A percentile compares a stretch with the other conserved stretches of the same genome.
Evolutionary conservation across 2,797 vertebrate species (phyloP).

Genomic region (Catharus ustulatus): DNA sequence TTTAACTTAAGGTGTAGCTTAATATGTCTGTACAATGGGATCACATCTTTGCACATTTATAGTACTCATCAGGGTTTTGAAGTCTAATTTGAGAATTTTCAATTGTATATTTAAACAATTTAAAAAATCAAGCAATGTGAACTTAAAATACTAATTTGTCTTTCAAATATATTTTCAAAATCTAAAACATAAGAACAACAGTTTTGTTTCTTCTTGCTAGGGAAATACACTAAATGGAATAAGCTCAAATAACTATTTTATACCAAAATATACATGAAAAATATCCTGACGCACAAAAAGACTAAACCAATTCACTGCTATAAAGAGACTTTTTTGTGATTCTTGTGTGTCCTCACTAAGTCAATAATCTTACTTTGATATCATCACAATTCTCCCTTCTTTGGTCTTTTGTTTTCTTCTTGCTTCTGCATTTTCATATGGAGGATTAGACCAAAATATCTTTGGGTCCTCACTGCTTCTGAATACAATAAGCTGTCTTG

Average conservation of each 20-base stretch:
- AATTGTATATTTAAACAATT: neutral
- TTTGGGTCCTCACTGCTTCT: neutral
- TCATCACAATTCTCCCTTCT: neutral
- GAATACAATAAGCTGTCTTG: neutral
- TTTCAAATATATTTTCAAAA: neutral
- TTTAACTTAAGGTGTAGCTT: neutral
- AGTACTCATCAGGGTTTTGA: neutral
- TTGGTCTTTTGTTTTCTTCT: neutral
- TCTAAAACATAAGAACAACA: neutral
- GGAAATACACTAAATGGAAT: neutral
- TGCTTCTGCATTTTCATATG: neutral
- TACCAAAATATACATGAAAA: neutral
- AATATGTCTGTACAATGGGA: neutral
- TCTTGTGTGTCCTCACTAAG: neutral
- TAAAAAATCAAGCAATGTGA: neutral
- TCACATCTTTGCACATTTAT: neutral
- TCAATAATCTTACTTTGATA: neutral
- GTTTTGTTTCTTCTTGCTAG: neutral
- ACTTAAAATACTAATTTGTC: neutral
- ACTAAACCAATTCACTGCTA: neutral
- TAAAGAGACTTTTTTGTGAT: neutral
- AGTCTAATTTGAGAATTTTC: neutral
- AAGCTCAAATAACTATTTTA: neutral
- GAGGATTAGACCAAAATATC: neutral
- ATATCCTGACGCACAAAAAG: neutral